Evolutionary conservation across 2,888 invertebrate genomes (phyloP).

Genomic region (Cylindroiulus punctatus): DNA sequence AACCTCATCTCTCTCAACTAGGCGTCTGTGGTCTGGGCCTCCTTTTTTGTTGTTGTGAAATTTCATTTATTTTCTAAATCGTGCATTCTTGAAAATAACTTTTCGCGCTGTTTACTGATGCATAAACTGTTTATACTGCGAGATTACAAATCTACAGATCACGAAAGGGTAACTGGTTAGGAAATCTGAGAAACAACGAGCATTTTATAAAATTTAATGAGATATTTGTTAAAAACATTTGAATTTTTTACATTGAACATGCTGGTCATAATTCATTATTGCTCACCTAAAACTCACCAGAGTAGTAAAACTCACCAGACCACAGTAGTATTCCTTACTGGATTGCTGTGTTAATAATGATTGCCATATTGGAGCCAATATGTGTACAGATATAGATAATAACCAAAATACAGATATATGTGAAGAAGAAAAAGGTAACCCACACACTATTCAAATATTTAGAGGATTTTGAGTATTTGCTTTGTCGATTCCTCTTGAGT

Average conservation of each 20-base stretch:
- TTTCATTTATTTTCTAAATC: not conserved
- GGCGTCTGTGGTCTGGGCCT: not conserved
- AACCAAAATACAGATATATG: no score
- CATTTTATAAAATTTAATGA: slow-evolving; percentile 14
- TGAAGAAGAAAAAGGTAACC: no score
- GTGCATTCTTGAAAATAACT: slow-evolving; percentile 11
- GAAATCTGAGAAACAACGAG: not conserved
- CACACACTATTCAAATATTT: no score
- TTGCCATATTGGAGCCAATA: no score
- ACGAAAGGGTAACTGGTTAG: not conserved
- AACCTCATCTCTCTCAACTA: not conserved
- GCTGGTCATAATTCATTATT: no score
- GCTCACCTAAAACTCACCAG: no score
- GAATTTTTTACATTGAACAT: not conserved
- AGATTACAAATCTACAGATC: not conserved
- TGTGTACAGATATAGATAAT: no score
- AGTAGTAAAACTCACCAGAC: no score
- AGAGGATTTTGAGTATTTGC: no score
- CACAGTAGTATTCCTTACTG: no score
- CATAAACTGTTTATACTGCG: not conserved
- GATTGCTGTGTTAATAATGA: no score
- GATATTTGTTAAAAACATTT: not conserved
- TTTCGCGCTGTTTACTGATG: not conserved
- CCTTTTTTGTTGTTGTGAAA: not conserved
- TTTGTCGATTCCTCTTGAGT: no score